A percentile compares a stretch with the other conserved stretches of the same genome.
Conservation (phyloP, 2,113 vertebrate genomes). For the Trichechus manatus region DNA sequence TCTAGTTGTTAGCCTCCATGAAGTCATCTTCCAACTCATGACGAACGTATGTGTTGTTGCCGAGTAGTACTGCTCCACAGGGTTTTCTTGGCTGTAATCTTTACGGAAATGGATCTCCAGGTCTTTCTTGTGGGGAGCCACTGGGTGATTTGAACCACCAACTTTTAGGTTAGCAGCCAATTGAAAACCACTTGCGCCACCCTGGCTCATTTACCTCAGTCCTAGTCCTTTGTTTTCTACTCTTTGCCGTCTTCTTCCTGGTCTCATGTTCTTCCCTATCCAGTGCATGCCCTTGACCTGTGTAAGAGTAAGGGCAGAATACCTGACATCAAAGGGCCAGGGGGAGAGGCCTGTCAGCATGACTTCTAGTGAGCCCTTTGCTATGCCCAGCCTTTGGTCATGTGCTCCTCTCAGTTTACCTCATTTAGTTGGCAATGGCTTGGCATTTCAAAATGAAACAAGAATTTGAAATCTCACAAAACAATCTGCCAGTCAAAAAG, state of each 20-base stretch:
- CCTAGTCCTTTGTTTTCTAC: background rate
- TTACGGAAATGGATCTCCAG: background rate
- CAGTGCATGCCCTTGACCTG: background rate
- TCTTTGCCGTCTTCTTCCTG: background rate
- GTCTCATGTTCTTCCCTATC: background rate
- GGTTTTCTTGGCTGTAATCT: background rate
- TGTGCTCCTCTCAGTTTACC: background rate
- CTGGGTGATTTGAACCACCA: background rate
- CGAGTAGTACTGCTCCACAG: background rate
- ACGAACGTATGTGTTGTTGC: background rate
- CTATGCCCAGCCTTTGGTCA: background rate
- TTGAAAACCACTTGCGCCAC: background rate
- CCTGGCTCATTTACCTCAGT: background rate
- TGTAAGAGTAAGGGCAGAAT: background rate
- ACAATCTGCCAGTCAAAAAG: background rate
- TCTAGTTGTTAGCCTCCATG: background rate
- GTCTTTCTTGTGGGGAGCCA: background rate
- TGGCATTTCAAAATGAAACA: slow-evolving; percentile 10
- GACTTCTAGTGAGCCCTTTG: background rate
- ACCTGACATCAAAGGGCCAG: background rate
- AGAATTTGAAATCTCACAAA: background rate
- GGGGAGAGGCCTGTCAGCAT: background rate
- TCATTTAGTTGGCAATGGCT: background rate
- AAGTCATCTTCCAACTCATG: background rate
- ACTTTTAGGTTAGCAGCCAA: background rate